Percentiles rank a stretch among this genome's conserved stretches.
Conservation (phyloP, 2,113 vertebrate genomes). For the Eulemur macaco region DNA sequence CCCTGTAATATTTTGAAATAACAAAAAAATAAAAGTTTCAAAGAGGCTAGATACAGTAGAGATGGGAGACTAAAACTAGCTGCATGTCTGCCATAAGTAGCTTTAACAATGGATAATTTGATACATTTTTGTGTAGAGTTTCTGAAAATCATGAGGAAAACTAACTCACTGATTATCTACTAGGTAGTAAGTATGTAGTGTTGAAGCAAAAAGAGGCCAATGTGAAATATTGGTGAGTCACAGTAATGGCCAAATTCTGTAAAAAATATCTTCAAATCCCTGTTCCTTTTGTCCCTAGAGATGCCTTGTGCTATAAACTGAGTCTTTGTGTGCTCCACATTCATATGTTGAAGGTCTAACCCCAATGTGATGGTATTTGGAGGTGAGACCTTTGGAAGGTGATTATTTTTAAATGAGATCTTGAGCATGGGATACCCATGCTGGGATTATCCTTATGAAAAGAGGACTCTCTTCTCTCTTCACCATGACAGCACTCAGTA, state of each 20-base stretch:
- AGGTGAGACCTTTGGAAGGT: neutral
- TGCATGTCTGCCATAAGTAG: neutral
- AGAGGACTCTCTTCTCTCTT: neutral
- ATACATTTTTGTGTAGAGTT: neutral
- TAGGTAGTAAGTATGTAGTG: neutral
- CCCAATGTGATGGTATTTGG: neutral
- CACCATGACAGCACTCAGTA: neutral
- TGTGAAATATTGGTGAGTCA: neutral
- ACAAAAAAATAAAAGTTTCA: neutral
- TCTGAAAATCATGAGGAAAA: neutral
- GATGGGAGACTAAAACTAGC: neutral
- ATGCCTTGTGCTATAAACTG: neutral
- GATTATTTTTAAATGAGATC: neutral
- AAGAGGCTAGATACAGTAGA: neutral
- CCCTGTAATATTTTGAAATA: too few species aligned
- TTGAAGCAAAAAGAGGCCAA: neutral
- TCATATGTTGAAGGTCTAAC: neutral
- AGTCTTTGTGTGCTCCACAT: neutral
- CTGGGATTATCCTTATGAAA: neutral
- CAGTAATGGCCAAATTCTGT: neutral
- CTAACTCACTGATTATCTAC: neutral
- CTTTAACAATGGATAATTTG: neutral
- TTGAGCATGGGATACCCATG: neutral
- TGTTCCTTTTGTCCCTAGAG: neutral
- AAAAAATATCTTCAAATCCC: neutral